A percentile compares a stretch with the other conserved stretches of the same genome.
Conservation (phyloP, 1,140 invertebrate genomes). For the Cataglyphis hispanica region DNA sequence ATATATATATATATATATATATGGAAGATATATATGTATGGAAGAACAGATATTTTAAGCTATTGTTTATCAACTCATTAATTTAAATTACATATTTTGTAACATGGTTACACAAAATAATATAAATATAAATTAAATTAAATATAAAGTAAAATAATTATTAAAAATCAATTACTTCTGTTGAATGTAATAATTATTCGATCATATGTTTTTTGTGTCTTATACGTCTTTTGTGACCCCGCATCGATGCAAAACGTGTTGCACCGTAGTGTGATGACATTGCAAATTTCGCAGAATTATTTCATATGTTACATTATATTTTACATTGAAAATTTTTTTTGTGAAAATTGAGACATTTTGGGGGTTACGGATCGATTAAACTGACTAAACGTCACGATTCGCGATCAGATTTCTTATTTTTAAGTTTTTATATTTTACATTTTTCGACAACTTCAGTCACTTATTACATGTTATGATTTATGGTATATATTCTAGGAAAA, state of each 20-base stretch:
- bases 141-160: background rate
- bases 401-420: background rate
- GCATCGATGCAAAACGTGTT: background rate
- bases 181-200: background rate
- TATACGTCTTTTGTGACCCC: background rate
- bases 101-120: background rate
- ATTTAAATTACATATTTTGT: background rate
- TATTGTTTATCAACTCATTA: background rate
- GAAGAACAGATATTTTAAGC: background rate
- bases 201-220: background rate
- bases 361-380: background rate
- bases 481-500: background rate
- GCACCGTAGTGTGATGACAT: no score
- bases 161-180: constrained; percentile 6
- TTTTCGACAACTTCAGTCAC: background rate
- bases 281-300: no score
- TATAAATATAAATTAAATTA: background rate
- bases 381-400: background rate
- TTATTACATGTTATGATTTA: background rate
- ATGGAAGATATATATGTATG: background rate
- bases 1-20: no score
- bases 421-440: background rate
- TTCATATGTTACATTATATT: background rate
- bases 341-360: background rate
- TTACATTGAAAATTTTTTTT: background rate